A percentile compares a stretch with the other conserved stretches of the same genome.
These are phyloP conservation scores for Sebastes melanostomus DNA, from an alignment of 2,797 vertebrate genomes.

Conservation along the genomic window DNA sequence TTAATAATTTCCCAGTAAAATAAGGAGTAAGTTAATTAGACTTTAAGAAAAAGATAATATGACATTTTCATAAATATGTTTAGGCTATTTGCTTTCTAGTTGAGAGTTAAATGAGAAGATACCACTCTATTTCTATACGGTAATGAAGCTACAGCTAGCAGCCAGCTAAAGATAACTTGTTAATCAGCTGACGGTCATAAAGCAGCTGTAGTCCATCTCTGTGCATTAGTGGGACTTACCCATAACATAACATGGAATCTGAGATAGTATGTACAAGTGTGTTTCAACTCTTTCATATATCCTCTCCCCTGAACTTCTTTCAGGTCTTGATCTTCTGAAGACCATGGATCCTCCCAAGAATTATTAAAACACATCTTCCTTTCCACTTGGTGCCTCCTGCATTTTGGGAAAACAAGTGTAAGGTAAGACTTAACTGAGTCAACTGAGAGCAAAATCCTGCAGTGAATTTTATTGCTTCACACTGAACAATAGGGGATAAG, in stretches of 20 bases:
- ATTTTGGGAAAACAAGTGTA: slow-evolving; percentile 91
- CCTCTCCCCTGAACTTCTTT: slow-evolving; percentile 14
- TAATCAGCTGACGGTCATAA: too few relatives aligned
- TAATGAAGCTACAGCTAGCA: too few relatives aligned
- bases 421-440: slow-evolving; percentile 76
- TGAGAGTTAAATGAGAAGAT: too few relatives aligned
- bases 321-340: slow-evolving; percentile 78
- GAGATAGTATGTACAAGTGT: not conserved
- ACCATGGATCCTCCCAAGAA: slow-evolving; percentile 82
- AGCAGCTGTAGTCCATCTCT: not conserved
- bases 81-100: too few relatives aligned
- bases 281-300: not conserved
- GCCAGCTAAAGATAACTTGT: too few relatives aligned
- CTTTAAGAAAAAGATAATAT: too few relatives aligned
- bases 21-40: too few relatives aligned
- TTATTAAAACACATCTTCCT: slow-evolving; percentile 91
- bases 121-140: too few relatives aligned
- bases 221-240: not conserved
- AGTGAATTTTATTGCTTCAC: not conserved
- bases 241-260: not conserved
- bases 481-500: not conserved
- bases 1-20: too few relatives aligned
- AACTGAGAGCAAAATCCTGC: not conserved
- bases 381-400: slow-evolving; percentile 84
- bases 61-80: too few relatives aligned